Conservation (phyloP, 1,140 invertebrate species). For the Bombyx mandarina region DNA sequence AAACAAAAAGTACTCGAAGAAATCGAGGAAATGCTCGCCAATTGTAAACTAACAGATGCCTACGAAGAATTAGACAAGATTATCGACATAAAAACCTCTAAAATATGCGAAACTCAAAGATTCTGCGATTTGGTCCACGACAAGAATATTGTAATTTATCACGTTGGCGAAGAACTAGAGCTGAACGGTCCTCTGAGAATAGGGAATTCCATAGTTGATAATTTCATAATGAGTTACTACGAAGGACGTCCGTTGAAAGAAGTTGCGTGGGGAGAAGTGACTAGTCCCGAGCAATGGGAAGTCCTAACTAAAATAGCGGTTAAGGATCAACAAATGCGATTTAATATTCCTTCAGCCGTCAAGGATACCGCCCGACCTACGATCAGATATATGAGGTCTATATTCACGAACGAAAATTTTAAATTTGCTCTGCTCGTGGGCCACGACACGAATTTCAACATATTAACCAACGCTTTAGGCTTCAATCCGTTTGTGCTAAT, state of each 20-base stretch:
- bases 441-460: slow-evolving; percentile 37
- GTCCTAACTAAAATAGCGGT: slow-evolving; percentile 32
- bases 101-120: slow-evolving; percentile 26
- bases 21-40: slow-evolving; percentile 33
- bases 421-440: slow-evolving; percentile 31
- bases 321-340: slow-evolving; percentile 41
- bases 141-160: slow-evolving; percentile 27
- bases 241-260: slow-evolving; percentile 33
- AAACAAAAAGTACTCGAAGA: slow-evolving; percentile 24
- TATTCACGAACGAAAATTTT: slow-evolving; percentile 20
- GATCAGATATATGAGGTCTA: slow-evolving; percentile 31
- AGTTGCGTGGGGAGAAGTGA: slow-evolving; percentile 46
- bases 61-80: slow-evolving; percentile 35
- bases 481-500: slow-evolving; percentile 30
- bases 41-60: slow-evolving; percentile 25
- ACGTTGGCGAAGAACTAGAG: slow-evolving; percentile 37
- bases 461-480: slow-evolving; percentile 18
- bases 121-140: slow-evolving; percentile 33
- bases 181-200: slow-evolving; percentile 37
- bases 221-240: slow-evolving; percentile 55
- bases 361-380: slow-evolving; percentile 38
- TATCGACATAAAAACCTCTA: slow-evolving; percentile 35
- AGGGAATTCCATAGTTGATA: slow-evolving; percentile 39
- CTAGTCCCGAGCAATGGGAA: slow-evolving; percentile 26
- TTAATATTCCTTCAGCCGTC: slow-evolving; percentile 27